Percentiles rank a stretch among this genome's conserved stretches.
These are phyloP conservation scores for Synodontis membranacea DNA, from an alignment of 2,113 vertebrate genomes.

Conservation along the genomic window DNA sequence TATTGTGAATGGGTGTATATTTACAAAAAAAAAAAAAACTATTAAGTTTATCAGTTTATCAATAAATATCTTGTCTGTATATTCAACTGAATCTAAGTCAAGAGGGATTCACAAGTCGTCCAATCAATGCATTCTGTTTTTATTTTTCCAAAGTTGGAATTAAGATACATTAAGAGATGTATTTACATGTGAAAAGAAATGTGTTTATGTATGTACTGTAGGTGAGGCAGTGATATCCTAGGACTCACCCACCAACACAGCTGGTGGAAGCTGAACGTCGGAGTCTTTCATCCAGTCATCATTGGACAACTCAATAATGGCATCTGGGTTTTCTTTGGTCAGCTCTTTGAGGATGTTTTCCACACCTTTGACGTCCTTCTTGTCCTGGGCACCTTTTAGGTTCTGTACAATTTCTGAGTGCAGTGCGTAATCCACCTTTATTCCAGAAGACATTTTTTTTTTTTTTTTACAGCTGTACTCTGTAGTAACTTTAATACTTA, in stretches of 20 bases:
- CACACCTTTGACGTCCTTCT: slow-evolving; percentile 46
- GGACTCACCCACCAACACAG: slow-evolving; percentile 67
- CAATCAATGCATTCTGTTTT: too few species aligned
- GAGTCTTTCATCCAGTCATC: slow-evolving; percentile 76
- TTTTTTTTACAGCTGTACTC: slow-evolving; percentile 39
- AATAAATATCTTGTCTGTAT: too few species aligned
- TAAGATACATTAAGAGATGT: too few species aligned
- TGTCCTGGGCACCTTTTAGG: slow-evolving; percentile 60
- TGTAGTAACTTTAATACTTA: background rate
- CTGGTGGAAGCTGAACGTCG: slow-evolving; percentile 58
- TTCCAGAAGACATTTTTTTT: slow-evolving; percentile 42
- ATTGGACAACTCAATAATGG: slow-evolving; percentile 69
- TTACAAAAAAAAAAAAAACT: too few species aligned
- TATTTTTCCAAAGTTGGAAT: too few species aligned
- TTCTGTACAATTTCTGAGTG: slow-evolving; percentile 58
- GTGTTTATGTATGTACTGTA: too few species aligned
- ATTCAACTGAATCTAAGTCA: too few species aligned
- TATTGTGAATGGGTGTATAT: too few species aligned
- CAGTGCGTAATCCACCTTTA: slow-evolving; percentile 58
- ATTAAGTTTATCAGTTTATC: too few species aligned
- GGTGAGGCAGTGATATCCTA: background rate
- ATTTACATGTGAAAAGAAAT: too few species aligned
- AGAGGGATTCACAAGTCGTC: too few species aligned
- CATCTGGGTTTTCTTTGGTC: slow-evolving; percentile 56
- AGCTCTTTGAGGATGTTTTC: slow-evolving; percentile 51